Evolutionary conservation across 2,113 vertebrate genomes (phyloP).

Genomic region (Sarotherodon lohbergeri): DNA sequence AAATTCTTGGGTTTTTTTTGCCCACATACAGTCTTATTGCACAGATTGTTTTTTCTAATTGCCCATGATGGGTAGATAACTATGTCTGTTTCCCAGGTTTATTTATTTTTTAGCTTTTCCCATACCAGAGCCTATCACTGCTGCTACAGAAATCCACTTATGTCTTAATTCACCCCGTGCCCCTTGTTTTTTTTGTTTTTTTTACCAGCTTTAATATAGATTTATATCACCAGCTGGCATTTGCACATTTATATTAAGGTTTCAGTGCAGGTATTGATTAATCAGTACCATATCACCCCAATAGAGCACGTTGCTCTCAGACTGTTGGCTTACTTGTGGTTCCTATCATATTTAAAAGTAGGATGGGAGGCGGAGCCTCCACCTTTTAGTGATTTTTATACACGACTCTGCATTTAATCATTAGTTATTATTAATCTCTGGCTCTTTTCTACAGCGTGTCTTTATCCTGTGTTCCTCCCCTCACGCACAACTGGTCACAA

Average conservation of each 20-base stretch:
- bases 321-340: not conserved
- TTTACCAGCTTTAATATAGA: not conserved
- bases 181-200: not conserved
- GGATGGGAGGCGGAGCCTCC: accelerated
- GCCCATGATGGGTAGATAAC: not conserved
- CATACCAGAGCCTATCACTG: not conserved
- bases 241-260: not conserved
- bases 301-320: not conserved
- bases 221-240: not conserved
- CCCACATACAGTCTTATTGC: not conserved
- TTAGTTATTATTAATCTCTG: not conserved
- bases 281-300: not conserved
- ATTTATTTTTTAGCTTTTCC: not conserved
- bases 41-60: not conserved
- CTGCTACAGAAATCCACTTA: not conserved
- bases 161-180: not conserved
- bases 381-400: not conserved
- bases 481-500: not conserved
- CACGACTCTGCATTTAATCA: not conserved
- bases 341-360: not conserved
- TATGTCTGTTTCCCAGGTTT: not conserved
- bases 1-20: not conserved
- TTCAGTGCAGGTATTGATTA: not conserved
- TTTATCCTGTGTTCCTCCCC: not conserved
- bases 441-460: not conserved